Base-by-base conservation (phyloP, 2,888 invertebrate species). In the Pinctada fucata region DNA sequence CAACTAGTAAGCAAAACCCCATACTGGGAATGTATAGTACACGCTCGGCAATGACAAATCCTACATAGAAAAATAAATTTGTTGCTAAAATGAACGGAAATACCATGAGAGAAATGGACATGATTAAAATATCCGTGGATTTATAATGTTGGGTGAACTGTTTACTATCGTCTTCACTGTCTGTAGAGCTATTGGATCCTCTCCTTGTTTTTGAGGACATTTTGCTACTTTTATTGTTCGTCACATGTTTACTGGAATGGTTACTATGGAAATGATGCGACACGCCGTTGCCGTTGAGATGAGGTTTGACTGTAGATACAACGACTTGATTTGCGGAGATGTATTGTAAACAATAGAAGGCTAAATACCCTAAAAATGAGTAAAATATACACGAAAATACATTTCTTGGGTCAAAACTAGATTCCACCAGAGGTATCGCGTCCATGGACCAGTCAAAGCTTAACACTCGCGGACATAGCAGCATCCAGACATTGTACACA, bases 401-500 rank as follows among this genome's bases (percentile, higher is more conserved):
- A 92, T 97, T 97, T 84, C 99, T 94, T 3, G 94, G 93, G 92
- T 99, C 99, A 88, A 95, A 94, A 31, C 97, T 87, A 50, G 95
- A 94, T 71, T 95, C 95, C 86, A 99, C 95, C 81, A 97, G 94
- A 6, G 98, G 97, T 89, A 99, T 95, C 1, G 99, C 96, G 88
- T 98, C 97, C 99, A 99, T 99, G 49, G 98, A 98, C 99, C 99
- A 99, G 93, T 99, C 99, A 93, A 98, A 99, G 93, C 98, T 98
- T 76, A 99, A 94, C 86, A 95, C 95, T 87, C 95, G 95, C 4
- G 99, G 99, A 92, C 95, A 97, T 65, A 98, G 92, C 81, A 99
- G 94, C 89, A 99, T 95, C 92, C 95, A 95, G 89, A 97, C 95
- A 93, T 99, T 98, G 91, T 97, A 96, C 68, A 96, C 96, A 65